Evolutionary conservation across 2,888 invertebrate species (phyloP).

Genomic region (Polyommatus icarus): DNA sequence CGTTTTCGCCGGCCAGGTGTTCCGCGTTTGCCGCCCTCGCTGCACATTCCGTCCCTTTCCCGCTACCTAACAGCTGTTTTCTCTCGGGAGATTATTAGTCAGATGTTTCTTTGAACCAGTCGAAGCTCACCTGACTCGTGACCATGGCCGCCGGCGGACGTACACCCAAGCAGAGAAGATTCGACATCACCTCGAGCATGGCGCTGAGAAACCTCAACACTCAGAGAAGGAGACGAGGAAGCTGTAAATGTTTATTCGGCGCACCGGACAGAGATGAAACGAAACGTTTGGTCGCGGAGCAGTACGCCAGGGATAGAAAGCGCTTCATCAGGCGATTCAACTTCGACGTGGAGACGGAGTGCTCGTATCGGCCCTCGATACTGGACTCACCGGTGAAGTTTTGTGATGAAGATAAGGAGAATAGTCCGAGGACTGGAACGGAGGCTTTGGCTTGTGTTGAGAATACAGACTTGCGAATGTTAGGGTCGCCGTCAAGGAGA

Average conservation of each 20-base stretch:
- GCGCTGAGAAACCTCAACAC: slow-evolving; percentile 64
- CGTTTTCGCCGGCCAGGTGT: slow-evolving; percentile 73
- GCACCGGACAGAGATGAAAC: slow-evolving; percentile 81
- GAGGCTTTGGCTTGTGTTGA: slow-evolving; percentile 69
- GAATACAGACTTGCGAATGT: slow-evolving; percentile 66
- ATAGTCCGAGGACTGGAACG: slow-evolving; percentile 63
- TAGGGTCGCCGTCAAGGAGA: slow-evolving; percentile 69
- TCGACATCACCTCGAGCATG: slow-evolving; percentile 65
- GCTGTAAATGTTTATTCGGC: slow-evolving; percentile 82
- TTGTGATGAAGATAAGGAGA: slow-evolving; percentile 67
- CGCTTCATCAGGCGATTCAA: slow-evolving; percentile 82
- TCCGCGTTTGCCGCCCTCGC: slow-evolving; percentile 54
- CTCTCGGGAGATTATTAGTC: slow-evolving; percentile 77
- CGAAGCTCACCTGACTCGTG: slow-evolving; percentile 71
- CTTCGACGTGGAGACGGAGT: slow-evolving; percentile 78
- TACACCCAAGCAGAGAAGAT: slow-evolving; percentile 72
- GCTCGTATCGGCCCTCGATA: slow-evolving; percentile 62
- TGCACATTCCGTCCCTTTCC: slow-evolving; percentile 57
- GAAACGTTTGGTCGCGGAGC: slow-evolving; percentile 79
- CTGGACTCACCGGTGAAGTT: slow-evolving; percentile 73
- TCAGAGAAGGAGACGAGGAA: slow-evolving; percentile 67
- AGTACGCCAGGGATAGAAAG: slow-evolving; percentile 79
- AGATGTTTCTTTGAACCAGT: slow-evolving; percentile 78
- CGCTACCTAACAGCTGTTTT: slow-evolving; percentile 78
- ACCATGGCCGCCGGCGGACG: slow-evolving; percentile 73